A percentile compares a stretch with the other conserved stretches of the same genome.
Evolutionary conservation across 1,140 invertebrate genomes (phyloP).

Genomic region (Ostrea edulis): DNA sequence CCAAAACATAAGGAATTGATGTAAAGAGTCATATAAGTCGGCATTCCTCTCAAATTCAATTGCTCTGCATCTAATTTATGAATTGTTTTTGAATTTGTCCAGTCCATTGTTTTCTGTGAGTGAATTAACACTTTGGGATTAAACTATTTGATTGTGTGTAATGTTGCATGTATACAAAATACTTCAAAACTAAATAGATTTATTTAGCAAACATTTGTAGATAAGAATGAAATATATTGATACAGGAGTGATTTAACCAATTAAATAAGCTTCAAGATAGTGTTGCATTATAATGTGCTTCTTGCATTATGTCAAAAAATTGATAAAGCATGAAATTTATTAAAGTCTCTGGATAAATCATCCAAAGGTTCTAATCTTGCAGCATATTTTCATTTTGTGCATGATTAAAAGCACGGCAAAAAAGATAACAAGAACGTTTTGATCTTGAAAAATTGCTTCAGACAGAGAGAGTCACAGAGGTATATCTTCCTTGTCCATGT

Average conservation of each 20-base stretch:
- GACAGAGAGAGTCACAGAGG: background rate
- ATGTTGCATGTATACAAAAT: background rate
- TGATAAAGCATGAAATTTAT: constrained; percentile 23
- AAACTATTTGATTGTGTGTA: background rate
- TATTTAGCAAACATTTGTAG: background rate
- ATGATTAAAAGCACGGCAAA: constrained; percentile 20
- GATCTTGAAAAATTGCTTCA: background rate
- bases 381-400: constrained; percentile 23
- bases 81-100: no score
- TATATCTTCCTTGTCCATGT: constrained; percentile 25
- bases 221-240: background rate
- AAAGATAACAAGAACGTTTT: background rate
- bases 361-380: constrained; percentile 17
- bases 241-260: background rate
- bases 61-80: no score
- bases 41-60: no score
- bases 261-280: background rate
- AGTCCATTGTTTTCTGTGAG: no score
- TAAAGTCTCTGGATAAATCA: constrained; percentile 24
- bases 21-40: no score
- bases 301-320: background rate
- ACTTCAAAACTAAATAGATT: background rate
- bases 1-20: no score
- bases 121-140: no score
- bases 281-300: background rate